Evolutionary conservation across 2,113 vertebrate species (phyloP).

Genomic region (Zingel zingel): DNA sequence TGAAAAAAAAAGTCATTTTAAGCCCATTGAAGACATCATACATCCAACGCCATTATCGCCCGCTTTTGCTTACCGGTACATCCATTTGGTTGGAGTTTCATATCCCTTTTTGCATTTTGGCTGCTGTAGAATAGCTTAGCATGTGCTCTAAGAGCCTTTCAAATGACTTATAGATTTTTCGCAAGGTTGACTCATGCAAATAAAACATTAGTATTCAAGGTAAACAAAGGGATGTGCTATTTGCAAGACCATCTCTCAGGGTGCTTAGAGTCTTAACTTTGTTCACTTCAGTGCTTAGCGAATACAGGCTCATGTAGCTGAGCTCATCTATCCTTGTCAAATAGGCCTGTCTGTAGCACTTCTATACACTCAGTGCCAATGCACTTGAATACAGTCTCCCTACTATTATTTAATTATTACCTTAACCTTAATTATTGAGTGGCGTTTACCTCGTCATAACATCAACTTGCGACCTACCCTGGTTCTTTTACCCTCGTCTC

Average conservation of each 20-base stretch:
- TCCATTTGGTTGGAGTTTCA: constrained; percentile 9
- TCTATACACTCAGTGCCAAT: neutral
- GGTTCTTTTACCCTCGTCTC: constrained; percentile 16
- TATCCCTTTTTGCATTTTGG: constrained; percentile 40
- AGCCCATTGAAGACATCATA: neutral
- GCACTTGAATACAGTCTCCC: constrained; percentile 8
- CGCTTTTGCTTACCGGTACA: neutral
- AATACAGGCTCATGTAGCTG: constrained; percentile 53
- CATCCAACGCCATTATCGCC: constrained; percentile 6
- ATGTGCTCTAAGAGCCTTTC: constrained; percentile 59
- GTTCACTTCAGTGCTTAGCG: constrained; percentile 48
- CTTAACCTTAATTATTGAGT: constrained; percentile 9
- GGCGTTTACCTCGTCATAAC: constrained; percentile 33
- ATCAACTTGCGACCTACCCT: constrained; percentile 34
- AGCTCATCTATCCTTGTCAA: constrained; percentile 72
- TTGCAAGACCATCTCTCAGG: constrained; percentile 51
- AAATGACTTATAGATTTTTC: constrained; percentile 81
- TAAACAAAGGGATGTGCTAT: constrained; percentile 66
- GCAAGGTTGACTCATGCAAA: constrained; percentile 80
- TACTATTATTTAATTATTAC: constrained; percentile 8
- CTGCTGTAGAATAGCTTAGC: constrained; percentile 38
- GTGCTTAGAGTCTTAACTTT: constrained; percentile 58
- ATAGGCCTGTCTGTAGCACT: constrained; percentile 34
- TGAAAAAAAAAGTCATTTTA: neutral
- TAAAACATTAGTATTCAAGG: constrained; percentile 76